phyloP scores from a whole-genome alignment of 2,888 invertebrate genomes.

The Plemyria rubiginata region DNA sequence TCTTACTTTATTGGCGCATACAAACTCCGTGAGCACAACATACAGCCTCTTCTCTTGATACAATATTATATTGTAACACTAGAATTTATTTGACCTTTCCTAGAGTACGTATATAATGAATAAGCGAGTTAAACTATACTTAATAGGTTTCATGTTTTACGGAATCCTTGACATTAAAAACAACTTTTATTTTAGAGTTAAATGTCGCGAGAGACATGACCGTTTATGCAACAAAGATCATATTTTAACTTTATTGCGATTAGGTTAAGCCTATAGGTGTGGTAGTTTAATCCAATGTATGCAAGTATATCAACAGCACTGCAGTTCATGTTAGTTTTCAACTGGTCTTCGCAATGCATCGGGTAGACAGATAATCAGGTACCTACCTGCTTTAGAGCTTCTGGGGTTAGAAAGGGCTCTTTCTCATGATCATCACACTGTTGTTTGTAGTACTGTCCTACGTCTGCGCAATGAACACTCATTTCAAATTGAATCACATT shows the following conservation, averaged over 20 bases:
- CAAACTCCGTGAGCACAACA: too few relatives aligned
- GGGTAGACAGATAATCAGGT: too few relatives aligned
- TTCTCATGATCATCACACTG: conserved; percentile 17
- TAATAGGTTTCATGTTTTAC: conserved; percentile 42
- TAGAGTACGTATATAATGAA: not conserved
- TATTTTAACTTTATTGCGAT: too few relatives aligned
- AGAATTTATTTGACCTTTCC: conserved; percentile 31
- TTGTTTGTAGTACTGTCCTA: conserved; percentile 44
- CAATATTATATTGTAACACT: not conserved
- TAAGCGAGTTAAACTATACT: conserved; percentile 29
- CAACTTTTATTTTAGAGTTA: conserved; percentile 48
- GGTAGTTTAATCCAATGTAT: not conserved
- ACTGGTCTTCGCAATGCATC: not conserved
- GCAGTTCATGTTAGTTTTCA: not conserved
- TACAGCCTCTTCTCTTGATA: too few relatives aligned
- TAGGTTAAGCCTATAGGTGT: not conserved
- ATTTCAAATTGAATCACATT: conserved; percentile 67
- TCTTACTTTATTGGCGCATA: too few relatives aligned
- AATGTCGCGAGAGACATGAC: not conserved
- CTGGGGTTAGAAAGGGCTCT: not conserved
- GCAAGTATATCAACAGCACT: not conserved
- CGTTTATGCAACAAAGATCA: too few relatives aligned
- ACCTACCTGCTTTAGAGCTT: not conserved
- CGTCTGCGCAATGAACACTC: conserved; percentile 57
- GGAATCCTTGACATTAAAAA: conserved; percentile 57